Evolutionary conservation across 2,797 vertebrate species (phyloP).

Genomic region (Esox masquinongy): DNA sequence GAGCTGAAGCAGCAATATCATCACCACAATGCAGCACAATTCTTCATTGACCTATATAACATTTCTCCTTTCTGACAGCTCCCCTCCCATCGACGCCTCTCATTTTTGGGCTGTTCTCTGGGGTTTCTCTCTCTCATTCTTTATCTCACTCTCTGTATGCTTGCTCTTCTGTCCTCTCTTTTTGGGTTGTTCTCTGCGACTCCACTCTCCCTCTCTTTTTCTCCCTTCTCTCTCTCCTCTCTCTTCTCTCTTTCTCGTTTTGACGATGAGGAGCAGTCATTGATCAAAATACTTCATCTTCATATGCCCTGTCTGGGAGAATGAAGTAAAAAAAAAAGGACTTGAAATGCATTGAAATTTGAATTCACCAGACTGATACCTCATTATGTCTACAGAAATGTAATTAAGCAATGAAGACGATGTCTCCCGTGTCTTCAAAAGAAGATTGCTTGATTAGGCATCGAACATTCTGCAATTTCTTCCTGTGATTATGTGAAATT

Average conservation of each 20-base stretch:
- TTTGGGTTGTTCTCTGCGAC: slow-evolving; percentile 51
- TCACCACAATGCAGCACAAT: slow-evolving; percentile 51
- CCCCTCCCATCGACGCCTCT: slow-evolving; percentile 21
- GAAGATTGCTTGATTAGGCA: slow-evolving; percentile 67
- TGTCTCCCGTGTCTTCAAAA: slow-evolving; percentile 50
- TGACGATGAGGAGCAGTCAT: slow-evolving; percentile 59
- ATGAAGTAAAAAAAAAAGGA: slow-evolving; percentile 16
- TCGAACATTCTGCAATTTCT: slow-evolving; percentile 65
- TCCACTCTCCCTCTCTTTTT: neutral
- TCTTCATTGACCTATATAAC: slow-evolving; percentile 78
- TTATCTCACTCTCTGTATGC: slow-evolving; percentile 9
- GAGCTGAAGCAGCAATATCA: slow-evolving; percentile 71
- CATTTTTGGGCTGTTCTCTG: slow-evolving; percentile 8
- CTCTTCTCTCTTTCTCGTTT: slow-evolving; percentile 37
- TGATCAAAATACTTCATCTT: slow-evolving; percentile 57
- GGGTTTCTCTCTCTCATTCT: slow-evolving; percentile 32
- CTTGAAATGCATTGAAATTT: slow-evolving; percentile 35
- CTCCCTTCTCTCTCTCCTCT: slow-evolving; percentile 11
- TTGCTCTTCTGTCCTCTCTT: slow-evolving; percentile 3
- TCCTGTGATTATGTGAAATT: slow-evolving; percentile 66
- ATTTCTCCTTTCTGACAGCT: slow-evolving; percentile 63
- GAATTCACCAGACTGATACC: slow-evolving; percentile 47
- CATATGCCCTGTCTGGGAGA: slow-evolving; percentile 7
- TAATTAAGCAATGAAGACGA: slow-evolving; percentile 65
- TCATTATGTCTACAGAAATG: slow-evolving; percentile 57